Evolutionary conservation across 2,113 vertebrate species (phyloP).

Genomic region (Brachyhypopomus gauderio): DNA sequence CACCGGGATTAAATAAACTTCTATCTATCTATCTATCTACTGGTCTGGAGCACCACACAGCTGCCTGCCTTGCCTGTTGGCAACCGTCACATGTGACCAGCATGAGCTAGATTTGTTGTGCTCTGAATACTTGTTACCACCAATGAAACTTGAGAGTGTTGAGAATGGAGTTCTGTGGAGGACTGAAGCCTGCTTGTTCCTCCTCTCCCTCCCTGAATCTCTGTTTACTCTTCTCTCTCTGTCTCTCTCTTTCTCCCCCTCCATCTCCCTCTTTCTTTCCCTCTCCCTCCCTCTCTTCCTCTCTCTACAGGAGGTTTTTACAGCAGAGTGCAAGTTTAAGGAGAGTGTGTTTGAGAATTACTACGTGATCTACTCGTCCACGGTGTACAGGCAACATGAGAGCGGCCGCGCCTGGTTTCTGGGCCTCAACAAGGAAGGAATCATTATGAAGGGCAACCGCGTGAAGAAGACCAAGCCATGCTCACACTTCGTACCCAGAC

Average conservation of each 20-base stretch:
- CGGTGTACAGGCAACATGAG: slow-evolving; percentile 94
- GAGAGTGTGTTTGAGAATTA: slow-evolving; percentile 99
- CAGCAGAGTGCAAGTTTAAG: slow-evolving; percentile 97
- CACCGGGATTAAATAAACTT: too few relatives aligned
- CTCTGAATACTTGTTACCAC: too few relatives aligned
- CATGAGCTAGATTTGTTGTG: too few relatives aligned
- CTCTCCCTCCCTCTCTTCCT: neutral
- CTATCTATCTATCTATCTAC: too few relatives aligned
- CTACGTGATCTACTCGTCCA: slow-evolving; percentile 98
- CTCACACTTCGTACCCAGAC: slow-evolving; percentile 97
- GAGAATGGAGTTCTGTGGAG: neutral
- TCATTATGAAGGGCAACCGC: slow-evolving; percentile 97
- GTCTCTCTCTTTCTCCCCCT: neutral
- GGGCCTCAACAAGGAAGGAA: slow-evolving; percentile 96
- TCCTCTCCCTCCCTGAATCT: neutral
- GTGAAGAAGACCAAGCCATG: slow-evolving; percentile 98
- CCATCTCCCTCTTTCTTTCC: neutral
- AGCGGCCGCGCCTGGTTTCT: slow-evolving; percentile 97
- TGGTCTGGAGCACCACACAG: too few relatives aligned
- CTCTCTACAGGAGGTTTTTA: slow-evolving; percentile 87
- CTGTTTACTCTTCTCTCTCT: neutral
- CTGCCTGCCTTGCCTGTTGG: too few relatives aligned
- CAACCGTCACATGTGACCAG: too few relatives aligned
- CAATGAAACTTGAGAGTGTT: too few relatives aligned
- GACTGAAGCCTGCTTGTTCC: neutral